These are phyloP conservation scores for Pectinophora gossypiella DNA, from an alignment of 1,140 invertebrate species.

Conservation along the genomic window DNA sequence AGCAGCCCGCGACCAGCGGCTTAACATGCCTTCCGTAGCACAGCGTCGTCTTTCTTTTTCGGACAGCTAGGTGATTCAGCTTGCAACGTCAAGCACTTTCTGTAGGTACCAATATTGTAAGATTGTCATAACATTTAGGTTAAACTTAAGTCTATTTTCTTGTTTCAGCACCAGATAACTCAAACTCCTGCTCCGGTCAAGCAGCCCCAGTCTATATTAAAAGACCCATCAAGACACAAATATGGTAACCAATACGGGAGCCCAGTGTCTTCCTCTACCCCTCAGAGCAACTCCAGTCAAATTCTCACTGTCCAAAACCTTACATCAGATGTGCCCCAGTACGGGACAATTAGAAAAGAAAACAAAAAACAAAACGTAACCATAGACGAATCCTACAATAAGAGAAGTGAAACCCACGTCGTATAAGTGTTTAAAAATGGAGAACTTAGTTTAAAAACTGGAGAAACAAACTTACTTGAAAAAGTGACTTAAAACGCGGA, in stretches of 20 bases:
- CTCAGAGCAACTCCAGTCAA: slow-evolving; percentile 59
- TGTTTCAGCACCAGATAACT: slow-evolving; percentile 49
- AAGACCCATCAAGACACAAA: slow-evolving; percentile 77
- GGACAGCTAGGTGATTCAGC: too few relatives aligned
- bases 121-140: too few relatives aligned
- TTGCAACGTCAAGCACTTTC: too few relatives aligned
- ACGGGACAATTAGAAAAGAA: slow-evolving; percentile 72
- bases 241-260: slow-evolving; percentile 74
- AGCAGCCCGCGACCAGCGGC: too few relatives aligned
- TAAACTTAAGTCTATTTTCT: slow-evolving; percentile 11
- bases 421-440: slow-evolving; percentile 35
- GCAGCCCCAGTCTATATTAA: slow-evolving; percentile 78
- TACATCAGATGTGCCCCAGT: slow-evolving; percentile 61
- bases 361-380: slow-evolving; percentile 70
- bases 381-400: slow-evolving; percentile 63
- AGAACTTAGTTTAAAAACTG: slow-evolving; percentile 1
- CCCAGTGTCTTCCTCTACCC: slow-evolving; percentile 58
- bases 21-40: too few relatives aligned
- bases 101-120: too few relatives aligned
- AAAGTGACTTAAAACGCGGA: not conserved
- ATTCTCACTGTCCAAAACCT: slow-evolving; percentile 72
- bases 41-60: too few relatives aligned
- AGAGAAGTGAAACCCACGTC: slow-evolving; percentile 63
- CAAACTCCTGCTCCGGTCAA: slow-evolving; percentile 59
- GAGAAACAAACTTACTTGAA: slow-evolving; percentile 2